Base-by-base conservation (phyloP, 2,113 vertebrate genomes). In the Mola mola region DNA sequence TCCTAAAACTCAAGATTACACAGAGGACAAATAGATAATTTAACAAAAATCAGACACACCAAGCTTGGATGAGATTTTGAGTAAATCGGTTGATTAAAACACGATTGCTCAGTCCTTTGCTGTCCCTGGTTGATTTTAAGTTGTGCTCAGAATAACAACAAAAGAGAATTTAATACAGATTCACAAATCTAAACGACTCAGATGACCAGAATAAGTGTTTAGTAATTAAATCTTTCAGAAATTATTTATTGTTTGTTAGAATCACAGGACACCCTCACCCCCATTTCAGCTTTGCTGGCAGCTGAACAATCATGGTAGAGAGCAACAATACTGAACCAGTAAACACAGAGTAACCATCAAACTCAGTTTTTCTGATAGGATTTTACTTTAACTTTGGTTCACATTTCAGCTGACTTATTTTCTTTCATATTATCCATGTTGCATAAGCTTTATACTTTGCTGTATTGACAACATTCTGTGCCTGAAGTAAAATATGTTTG, bases 301-400 rank as follows among this genome's bases (percentile, higher is more conserved):
- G 46, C 60, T 64, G 59, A 56, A 67, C 71, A 44, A 50, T 75
- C 49, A 49, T 17, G 29, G 49, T 11, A 26, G 29, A 67, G 44
- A 25, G 51, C 44, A 13, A 22, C 13, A 2, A 6, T 43, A 6
- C 31, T 17, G 50, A 22, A 50, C 40, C 47, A 63, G 3, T 15
- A n/a, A n/a, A n/a, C n/a, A n/a, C n/a, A n/a, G n/a, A n/a, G n/a
- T n/a, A n/a, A n/a, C n/a, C n/a, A n/a, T n/a, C n/a, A 28, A 28
- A 5, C 26, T 28, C 26, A 8, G 4, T 28, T 28, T 28, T 4
- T 28, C 26, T 28, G 26, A n/a, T n/a, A n/a, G 6, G 29, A 10
- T 33, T 8, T 33, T 11, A 33, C 1, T 33, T 33, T 33, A 33
- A 8, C 29, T 10, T n/a, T n/a, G n/a, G n/a, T n/a, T 33, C 8